Evolutionary conservation across 1,140 invertebrate genomes (phyloP).

Genomic region (Lerema accius): DNA sequence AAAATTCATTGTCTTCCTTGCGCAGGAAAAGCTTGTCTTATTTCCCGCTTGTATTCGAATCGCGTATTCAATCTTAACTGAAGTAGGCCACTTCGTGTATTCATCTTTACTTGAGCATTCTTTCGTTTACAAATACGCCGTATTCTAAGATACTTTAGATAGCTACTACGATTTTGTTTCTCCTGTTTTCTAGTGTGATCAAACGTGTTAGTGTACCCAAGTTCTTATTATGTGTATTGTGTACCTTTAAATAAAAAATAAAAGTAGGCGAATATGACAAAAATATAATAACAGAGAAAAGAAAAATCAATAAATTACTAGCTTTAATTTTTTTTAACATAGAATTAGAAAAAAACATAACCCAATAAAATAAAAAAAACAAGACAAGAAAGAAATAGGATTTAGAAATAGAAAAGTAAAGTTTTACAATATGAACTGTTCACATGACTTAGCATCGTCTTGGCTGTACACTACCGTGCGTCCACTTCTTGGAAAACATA

Average conservation of each 20-base stretch:
- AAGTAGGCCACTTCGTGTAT: slow-evolving; percentile 29
- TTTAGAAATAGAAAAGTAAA: too few species aligned
- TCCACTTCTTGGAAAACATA: neutral
- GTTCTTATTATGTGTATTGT: too few species aligned
- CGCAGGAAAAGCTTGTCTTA: slow-evolving; percentile 17
- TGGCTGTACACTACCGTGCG: neutral
- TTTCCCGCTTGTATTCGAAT: slow-evolving; percentile 19
- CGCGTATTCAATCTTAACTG: slow-evolving; percentile 23
- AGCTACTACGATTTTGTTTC: slow-evolving; percentile 5
- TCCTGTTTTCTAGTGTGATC: neutral
- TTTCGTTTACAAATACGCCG: slow-evolving; percentile 11
- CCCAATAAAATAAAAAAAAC: too few species aligned
- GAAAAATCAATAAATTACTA: too few species aligned
- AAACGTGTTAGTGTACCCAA: too few species aligned
- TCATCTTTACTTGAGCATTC: slow-evolving; percentile 22
- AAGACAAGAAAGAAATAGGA: too few species aligned
- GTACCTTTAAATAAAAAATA: too few species aligned
- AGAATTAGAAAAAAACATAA: too few species aligned
- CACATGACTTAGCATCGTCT: neutral
- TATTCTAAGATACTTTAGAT: neutral
- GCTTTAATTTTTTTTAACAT: too few species aligned
- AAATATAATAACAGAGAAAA: too few species aligned
- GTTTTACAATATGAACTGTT: too few species aligned
- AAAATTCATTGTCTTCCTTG: slow-evolving; percentile 29
- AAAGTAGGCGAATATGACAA: too few species aligned